Base-by-base conservation (phyloP, 2,113 vertebrate species). In the Cololabis saira region DNA sequence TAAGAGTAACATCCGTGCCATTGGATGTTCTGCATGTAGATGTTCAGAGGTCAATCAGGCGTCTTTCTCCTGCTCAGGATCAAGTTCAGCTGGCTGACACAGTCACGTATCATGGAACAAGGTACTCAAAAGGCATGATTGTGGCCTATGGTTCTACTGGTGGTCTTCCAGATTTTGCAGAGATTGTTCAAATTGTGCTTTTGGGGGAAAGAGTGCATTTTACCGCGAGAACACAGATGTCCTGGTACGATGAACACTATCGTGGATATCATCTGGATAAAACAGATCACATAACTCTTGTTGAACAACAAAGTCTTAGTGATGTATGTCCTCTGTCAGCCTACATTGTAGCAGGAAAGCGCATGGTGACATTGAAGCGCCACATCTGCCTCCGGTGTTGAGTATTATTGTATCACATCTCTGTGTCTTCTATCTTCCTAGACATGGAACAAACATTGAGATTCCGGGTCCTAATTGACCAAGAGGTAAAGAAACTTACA, bases 181-280 rank as follows among this genome's bases (percentile, higher is more conserved):
- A 63, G 19, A 63, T 43, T 30, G 4, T 64, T 17, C 21, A 64
- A 27, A 53, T 8, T 17, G 22, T 40, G 44, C 6, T 53, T 64
- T 18, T 27, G 3, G 19, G 0, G 61, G 1, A 0, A 63, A 43
- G 61, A 63, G 61, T 5, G 14, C 11, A 56, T 41, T 41, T 56
- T 40, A 56, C 41, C 15, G 37, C 10, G 6, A 42, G 17, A 41
- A 40, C 6, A 4, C 40, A 57, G 37, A 22, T 21, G 0, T 21
- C 13, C 17, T 43, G 40, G 55, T 57, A 57, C n/a, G 40, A 57
- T 42, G 55, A 57, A 57, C 40, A 57, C 13, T 42, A 43, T 42
- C 12, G 8, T 57, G 40, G 18, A 43, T 57, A 43, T 57, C 7
- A 42, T 42, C 15, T 57, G 17, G 37, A 57, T 37, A 19, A 42